Evolutionary conservation across 2,888 invertebrate species (phyloP).

Genomic region (Ferdinandea cuprea): DNA sequence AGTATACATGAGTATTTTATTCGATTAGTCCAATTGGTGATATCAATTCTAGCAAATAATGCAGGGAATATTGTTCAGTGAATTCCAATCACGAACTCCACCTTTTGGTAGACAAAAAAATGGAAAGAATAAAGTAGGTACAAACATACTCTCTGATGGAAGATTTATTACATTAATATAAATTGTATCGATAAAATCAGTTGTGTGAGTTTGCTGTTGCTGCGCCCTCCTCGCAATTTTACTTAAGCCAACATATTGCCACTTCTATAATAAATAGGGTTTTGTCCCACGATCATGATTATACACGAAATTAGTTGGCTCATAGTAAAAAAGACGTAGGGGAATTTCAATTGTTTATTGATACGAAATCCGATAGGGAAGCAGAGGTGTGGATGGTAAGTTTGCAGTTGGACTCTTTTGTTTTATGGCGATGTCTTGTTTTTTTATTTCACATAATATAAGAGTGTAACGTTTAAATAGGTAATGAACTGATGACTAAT

Average conservation of each 20-base stretch:
- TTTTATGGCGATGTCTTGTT: too few species aligned
- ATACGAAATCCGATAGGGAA: not conserved
- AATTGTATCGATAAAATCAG: conserved; percentile 33
- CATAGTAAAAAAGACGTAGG: not conserved
- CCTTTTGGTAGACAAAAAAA: not conserved
- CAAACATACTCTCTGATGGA: too few species aligned
- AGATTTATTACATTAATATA: conserved; percentile 37
- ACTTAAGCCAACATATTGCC: too few species aligned
- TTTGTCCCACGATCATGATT: conserved; percentile 1
- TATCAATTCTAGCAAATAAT: too few species aligned
- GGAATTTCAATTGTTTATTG: not conserved
- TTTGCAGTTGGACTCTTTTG: conserved; percentile 9
- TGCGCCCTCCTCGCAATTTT: conserved; percentile 19
- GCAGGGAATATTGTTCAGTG: not conserved
- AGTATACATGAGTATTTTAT: too few species aligned
- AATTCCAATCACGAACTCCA: conserved; percentile 34
- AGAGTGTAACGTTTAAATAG: not conserved
- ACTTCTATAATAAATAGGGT: too few species aligned
- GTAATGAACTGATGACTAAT: too few species aligned
- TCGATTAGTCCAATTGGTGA: too few species aligned
- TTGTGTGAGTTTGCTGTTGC: conserved; percentile 11
- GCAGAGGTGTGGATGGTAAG: not conserved
- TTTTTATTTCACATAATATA: not conserved
- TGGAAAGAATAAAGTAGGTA: not conserved
- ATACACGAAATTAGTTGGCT: not conserved